phyloP scores from a whole-genome alignment of 1,140 invertebrate genomes.

The Papilio xuthus region DNA sequence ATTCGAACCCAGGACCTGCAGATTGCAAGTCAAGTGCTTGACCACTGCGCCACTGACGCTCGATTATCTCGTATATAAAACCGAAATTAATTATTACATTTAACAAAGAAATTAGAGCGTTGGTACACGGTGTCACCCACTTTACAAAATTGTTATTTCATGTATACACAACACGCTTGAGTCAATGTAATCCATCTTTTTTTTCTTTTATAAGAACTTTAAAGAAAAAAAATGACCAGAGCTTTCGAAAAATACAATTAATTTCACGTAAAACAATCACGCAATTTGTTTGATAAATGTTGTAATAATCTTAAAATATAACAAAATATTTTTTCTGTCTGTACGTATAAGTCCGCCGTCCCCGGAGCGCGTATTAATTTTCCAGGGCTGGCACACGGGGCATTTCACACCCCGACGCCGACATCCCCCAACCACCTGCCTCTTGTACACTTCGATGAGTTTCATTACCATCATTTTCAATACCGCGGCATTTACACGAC shows the following conservation, averaged over 20 bases:
- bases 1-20: no score
- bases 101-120: no score
- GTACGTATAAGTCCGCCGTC: background rate
- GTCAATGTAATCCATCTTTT: no score
- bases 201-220: no score
- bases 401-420: constrained; percentile 22
- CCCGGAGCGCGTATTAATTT: constrained; percentile 41
- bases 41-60: no score
- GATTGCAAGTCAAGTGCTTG: no score
- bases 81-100: no score
- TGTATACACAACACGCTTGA: no score
- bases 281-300: background rate
- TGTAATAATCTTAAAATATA: background rate
- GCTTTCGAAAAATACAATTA: background rate
- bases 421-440: background rate
- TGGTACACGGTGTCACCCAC: no score
- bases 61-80: no score
- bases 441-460: background rate
- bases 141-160: no score
- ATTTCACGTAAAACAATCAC: constrained; percentile 4
- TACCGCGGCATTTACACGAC: background rate
- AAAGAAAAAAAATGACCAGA: background rate
- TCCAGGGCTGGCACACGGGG: constrained; percentile 25
- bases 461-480: constrained; percentile 6
- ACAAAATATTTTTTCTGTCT: background rate